phyloP scores from a whole-genome alignment of 2,113 vertebrate genomes.

The Seriola quinqueradiata region DNA sequence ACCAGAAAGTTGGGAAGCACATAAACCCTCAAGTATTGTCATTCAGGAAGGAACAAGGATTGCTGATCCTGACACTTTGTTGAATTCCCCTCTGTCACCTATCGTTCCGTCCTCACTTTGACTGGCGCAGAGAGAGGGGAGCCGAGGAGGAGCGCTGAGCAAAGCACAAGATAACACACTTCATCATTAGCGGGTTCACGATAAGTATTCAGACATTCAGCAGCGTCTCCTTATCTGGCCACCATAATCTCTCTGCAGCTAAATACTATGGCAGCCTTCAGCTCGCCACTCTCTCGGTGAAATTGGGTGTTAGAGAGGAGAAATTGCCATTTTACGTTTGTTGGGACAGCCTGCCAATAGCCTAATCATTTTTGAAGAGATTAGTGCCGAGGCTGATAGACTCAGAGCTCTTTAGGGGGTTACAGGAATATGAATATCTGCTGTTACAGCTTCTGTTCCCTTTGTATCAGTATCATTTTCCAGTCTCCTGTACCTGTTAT shows the following conservation, averaged over 20 bases:
- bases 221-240: constrained; percentile 77
- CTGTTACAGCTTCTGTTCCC: constrained; percentile 23
- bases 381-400: constrained; percentile 43
- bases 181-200: constrained; percentile 70
- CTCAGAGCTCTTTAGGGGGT: constrained; percentile 12
- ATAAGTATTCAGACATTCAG: constrained; percentile 81
- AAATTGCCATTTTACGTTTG: constrained; percentile 51
- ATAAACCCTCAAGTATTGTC: constrained; percentile 44
- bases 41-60: constrained; percentile 34
- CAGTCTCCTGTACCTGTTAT: constrained; percentile 18
- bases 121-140: constrained; percentile 47
- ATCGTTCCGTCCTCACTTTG: constrained; percentile 49
- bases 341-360: constrained; percentile 51
- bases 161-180: constrained; percentile 77
- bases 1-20: neutral
- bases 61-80: constrained; percentile 54
- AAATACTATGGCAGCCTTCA: constrained; percentile 67
- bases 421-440: constrained; percentile 31
- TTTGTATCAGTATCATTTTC: constrained; percentile 19
- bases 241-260: constrained; percentile 71
- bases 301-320: constrained; percentile 55
- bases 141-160: constrained; percentile 69
- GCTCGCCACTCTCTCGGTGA: constrained; percentile 51
- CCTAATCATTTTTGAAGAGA: constrained; percentile 60
- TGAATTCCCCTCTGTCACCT: constrained; percentile 54